phyloP scores from a whole-genome alignment of 2,797 vertebrate genomes.

The Typhlichthys subterraneus region DNA sequence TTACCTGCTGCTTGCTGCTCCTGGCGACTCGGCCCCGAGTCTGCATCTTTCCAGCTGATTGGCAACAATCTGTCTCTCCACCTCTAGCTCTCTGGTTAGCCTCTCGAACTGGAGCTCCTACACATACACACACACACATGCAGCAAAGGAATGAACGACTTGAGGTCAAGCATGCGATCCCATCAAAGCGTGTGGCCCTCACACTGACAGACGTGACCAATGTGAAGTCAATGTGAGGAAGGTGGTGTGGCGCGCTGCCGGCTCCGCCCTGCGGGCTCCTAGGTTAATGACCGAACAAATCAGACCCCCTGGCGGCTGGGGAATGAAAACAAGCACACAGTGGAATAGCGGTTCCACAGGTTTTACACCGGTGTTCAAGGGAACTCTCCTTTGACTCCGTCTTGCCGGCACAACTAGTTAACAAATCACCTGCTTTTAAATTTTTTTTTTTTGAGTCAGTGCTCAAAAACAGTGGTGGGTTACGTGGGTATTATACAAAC shows the following conservation, averaged over 20 bases:
- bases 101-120: conserved; percentile 99
- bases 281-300: conserved; percentile 39
- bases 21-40: conserved; percentile 95
- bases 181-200: conserved; percentile 14
- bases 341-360: conserved; percentile 12
- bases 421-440: too few relatives aligned
- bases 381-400: too few relatives aligned
- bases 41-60: conserved; percentile 99
- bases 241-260: conserved; percentile 34
- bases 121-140: conserved; percentile 42
- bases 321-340: conserved; percentile 18
- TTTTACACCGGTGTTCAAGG: too few relatives aligned
- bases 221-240: conserved; percentile 20
- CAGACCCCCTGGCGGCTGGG: conserved; percentile 5
- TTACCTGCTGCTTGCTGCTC: conserved; percentile 96
- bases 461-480: too few relatives aligned
- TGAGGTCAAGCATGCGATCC: conserved; percentile 21
- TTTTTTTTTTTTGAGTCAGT: too few relatives aligned
- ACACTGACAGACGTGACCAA: conserved; percentile 39
- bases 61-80: conserved; percentile 99
- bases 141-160: conserved; percentile 28
- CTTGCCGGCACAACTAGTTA: too few relatives aligned
- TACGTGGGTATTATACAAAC: neutral
- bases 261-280: conserved; percentile 5
- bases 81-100: conserved; percentile 98